phyloP scores from a whole-genome alignment of 2,113 vertebrate genomes.

The Azemiops feae region DNA sequence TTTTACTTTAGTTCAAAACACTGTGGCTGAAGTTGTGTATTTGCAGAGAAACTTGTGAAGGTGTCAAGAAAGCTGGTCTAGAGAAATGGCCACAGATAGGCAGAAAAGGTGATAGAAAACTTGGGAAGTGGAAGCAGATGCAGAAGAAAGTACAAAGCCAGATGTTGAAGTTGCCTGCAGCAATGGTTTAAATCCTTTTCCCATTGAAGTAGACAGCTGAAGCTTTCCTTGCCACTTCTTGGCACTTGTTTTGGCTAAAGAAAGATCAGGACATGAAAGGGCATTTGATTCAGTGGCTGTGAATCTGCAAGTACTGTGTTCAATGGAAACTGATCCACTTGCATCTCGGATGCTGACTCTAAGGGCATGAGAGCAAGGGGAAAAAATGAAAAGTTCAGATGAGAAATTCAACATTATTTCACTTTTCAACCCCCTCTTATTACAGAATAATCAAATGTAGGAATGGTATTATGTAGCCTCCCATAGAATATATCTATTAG shows the following conservation, averaged over 20 bases:
- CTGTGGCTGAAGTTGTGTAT: not conserved
- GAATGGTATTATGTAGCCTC: not conserved
- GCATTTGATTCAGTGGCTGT: not conserved
- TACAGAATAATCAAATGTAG: not conserved
- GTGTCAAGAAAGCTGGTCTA: not conserved
- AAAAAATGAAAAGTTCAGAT: not conserved
- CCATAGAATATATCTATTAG: not conserved
- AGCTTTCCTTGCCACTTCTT: not conserved
- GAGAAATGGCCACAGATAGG: not conserved
- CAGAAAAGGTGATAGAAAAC: not conserved
- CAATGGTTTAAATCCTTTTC: not conserved
- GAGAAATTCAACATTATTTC: not conserved
- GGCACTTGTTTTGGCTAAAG: not conserved
- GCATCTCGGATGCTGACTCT: not conserved
- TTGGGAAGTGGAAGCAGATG: not conserved
- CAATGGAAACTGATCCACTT: not conserved
- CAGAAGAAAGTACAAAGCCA: not conserved
- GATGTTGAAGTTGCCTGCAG: not conserved
- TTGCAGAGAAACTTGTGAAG: not conserved
- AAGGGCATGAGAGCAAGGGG: not conserved
- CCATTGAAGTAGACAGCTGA: not conserved
- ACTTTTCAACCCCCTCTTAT: not conserved
- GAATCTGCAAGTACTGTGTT: not conserved
- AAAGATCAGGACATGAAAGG: not conserved
- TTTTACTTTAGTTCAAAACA: not conserved